phyloP scores from a whole-genome alignment of 2,888 invertebrate genomes.

The Fragum whitleyi region DNA sequence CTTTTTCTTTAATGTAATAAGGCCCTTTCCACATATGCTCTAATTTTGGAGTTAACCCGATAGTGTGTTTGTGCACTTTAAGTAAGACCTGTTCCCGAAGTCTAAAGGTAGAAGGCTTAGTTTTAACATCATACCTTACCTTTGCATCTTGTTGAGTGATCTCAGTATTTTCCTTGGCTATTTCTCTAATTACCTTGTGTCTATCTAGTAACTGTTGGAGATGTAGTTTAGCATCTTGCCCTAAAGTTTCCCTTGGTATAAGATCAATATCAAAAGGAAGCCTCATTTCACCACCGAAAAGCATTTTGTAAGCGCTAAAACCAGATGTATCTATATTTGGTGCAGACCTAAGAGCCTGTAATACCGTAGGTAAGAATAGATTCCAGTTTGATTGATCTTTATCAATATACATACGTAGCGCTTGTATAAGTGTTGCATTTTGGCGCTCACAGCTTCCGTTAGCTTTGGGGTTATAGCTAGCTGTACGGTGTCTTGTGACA shows the following conservation, averaged over 20 bases:
- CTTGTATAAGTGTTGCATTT: conserved; percentile 43
- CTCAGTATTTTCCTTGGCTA: conserved; percentile 43
- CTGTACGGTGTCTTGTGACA: conserved; percentile 42
- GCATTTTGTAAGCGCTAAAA: too few species aligned
- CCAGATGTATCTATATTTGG: conserved; percentile 55
- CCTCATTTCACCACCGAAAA: too few species aligned
- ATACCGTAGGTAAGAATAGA: too few species aligned
- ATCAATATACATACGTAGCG: conserved; percentile 30
- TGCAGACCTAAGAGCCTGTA: conserved; percentile 49
- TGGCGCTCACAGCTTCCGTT: too few species aligned
- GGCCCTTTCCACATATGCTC: conserved; percentile 38
- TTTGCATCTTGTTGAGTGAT: conserved; percentile 38
- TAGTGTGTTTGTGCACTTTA: conserved; percentile 31
- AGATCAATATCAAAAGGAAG: too few species aligned
- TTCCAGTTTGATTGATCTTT: too few species aligned
- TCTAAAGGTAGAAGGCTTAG: conserved; percentile 35
- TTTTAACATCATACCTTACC: conserved; percentile 39
- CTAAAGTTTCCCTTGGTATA: conserved; percentile 27
- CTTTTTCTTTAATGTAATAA: too few species aligned
- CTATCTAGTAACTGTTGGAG: conserved; percentile 34
- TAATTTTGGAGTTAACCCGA: conserved; percentile 29
- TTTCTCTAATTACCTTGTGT: conserved; percentile 33
- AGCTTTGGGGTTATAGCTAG: conserved; percentile 45
- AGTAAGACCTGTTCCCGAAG: conserved; percentile 28
- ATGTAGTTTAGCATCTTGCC: conserved; percentile 25